Evolutionary conservation across 2,888 invertebrate species (phyloP).

Genomic region (Temnothorax unifasciatus): DNA sequence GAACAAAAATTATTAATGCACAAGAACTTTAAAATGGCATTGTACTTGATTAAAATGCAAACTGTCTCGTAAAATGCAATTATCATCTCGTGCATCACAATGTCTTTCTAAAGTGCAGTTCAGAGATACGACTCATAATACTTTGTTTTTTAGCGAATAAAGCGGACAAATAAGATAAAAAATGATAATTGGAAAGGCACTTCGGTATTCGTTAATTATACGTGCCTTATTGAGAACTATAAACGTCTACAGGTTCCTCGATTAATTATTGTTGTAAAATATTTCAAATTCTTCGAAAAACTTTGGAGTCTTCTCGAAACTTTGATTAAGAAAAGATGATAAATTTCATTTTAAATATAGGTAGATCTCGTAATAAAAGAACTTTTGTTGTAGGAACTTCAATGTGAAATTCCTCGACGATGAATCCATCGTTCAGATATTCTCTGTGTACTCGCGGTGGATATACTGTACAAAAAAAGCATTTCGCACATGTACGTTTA

Average conservation of each 20-base stretch:
- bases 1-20: background rate
- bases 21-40: background rate
- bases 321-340: background rate
- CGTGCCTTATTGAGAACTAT: background rate
- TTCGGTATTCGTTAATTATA: background rate
- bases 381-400: background rate
- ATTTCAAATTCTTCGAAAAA: background rate
- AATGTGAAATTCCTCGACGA: conserved; percentile 14
- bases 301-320: background rate
- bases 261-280: background rate
- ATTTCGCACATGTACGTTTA: conserved; percentile 14
- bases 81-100: background rate
- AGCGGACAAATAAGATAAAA: background rate
- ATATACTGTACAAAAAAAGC: background rate
- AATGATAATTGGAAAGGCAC: background rate
- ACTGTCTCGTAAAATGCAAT: conserved; percentile 10
- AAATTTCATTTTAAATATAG: background rate
- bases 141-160: conserved; percentile 6
- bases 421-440: background rate
- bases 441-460: background rate
- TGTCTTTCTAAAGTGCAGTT: background rate
- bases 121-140: background rate
- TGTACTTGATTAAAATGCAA: background rate
- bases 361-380: background rate
- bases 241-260: background rate